Conservation (phyloP, 2,797 vertebrate species). For the Danionella dracula region DNA sequence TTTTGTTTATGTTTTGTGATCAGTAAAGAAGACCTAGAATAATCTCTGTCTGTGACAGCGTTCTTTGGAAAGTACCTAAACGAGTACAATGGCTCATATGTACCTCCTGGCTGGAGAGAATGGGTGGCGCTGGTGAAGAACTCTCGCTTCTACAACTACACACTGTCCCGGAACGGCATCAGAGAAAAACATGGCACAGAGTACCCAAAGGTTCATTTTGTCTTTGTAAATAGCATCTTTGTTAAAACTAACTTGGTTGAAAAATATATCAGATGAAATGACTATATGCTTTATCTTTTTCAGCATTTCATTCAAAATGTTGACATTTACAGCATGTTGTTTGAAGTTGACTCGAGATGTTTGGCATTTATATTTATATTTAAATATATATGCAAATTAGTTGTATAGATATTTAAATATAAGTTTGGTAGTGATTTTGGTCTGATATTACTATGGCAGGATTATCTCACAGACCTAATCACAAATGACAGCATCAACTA, state of each 20-base stretch:
- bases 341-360: no score
- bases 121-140: constrained; percentile 98
- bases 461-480: constrained; percentile 96
- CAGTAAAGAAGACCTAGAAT: no score
- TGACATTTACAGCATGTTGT: no score
- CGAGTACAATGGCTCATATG: constrained; percentile 95
- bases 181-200: constrained; percentile 88
- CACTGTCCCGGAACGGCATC: constrained; percentile 87
- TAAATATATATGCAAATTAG: no score
- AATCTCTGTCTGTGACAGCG: constrained; percentile 61
- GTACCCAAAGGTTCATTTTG: constrained; percentile 79
- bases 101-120: constrained; percentile 96
- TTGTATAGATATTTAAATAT: no score
- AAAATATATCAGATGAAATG: no score
- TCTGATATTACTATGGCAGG: constrained; percentile 62
- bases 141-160: constrained; percentile 98
- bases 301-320: no score
- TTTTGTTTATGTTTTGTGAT: no score
- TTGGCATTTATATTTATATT: no score
- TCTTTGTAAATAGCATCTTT: constrained; percentile 4
- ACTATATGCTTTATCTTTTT: no score
- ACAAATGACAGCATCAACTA: constrained; percentile 94
- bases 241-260: no score
- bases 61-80: constrained; percentile 99
- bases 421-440: no score